Evolutionary conservation across 2,888 invertebrate genomes (phyloP).

Genomic region (Cheiracanthium punctorium): DNA sequence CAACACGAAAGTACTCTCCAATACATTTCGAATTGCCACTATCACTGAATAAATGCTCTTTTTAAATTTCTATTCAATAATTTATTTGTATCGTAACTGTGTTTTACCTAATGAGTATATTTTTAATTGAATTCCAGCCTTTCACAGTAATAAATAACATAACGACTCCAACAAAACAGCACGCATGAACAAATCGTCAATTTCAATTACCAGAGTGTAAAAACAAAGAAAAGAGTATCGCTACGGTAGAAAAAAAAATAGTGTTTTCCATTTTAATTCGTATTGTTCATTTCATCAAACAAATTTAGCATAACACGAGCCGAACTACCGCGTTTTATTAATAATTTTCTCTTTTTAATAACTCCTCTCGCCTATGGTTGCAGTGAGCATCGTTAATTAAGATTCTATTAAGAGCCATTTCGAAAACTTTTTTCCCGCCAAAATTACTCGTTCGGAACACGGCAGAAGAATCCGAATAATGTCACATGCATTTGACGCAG

Average conservation of each 20-base stretch:
- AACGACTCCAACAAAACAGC: not conserved
- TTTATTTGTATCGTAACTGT: too few relatives aligned
- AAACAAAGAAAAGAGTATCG: not conserved
- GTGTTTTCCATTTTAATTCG: not conserved
- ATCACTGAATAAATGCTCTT: too few relatives aligned
- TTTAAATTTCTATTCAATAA: too few relatives aligned
- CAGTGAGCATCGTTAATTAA: constrained; percentile 41
- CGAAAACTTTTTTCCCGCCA: not conserved
- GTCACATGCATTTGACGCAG: constrained; percentile 53
- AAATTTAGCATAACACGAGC: not conserved
- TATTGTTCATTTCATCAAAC: constrained; percentile 13
- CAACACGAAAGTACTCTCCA: too few relatives aligned
- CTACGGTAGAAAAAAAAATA: not conserved
- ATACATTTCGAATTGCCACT: too few relatives aligned
- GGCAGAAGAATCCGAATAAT: constrained; percentile 34
- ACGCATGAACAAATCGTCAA: not conserved
- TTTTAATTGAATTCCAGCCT: not conserved
- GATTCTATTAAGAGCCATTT: constrained; percentile 44
- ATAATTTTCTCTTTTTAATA: constrained; percentile 13
- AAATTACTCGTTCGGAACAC: constrained; percentile 3
- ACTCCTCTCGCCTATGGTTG: not conserved
- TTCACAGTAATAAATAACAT: not conserved
- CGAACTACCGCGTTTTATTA: not conserved
- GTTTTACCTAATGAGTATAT: not conserved
- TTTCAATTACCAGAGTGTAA: not conserved